Percentiles rank a stretch among this genome's conserved stretches.
phyloP scores from a whole-genome alignment of 2,888 invertebrate species.

The Leucoma salicis region DNA sequence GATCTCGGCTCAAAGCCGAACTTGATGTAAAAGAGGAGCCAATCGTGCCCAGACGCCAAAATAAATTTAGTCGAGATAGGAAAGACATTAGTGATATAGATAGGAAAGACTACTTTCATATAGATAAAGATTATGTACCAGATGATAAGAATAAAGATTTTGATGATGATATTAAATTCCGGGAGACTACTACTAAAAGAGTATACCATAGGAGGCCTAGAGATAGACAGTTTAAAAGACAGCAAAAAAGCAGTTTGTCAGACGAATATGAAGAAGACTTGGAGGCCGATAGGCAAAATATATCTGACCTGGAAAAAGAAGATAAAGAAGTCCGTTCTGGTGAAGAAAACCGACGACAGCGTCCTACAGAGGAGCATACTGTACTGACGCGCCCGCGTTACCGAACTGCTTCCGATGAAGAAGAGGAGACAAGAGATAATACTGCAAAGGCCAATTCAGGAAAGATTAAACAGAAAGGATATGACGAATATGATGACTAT shows the following conservation, averaged over 20 bases:
- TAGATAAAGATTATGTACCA: slow-evolving; percentile 36
- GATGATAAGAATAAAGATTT: slow-evolving; percentile 35
- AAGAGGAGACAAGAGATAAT: slow-evolving; percentile 12
- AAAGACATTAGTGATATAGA: slow-evolving; percentile 37
- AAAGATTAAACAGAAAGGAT: slow-evolving; percentile 16
- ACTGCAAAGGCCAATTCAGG: background rate
- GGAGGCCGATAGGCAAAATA: slow-evolving; percentile 10
- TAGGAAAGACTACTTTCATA: slow-evolving; percentile 30
- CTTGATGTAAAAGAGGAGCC: slow-evolving; percentile 24
- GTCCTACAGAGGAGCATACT: background rate
- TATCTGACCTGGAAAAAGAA: background rate
- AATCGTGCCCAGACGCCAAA: slow-evolving; percentile 16
- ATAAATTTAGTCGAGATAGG: slow-evolving; percentile 29
- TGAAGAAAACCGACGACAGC: background rate
- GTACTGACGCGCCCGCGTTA: background rate
- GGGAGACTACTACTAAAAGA: slow-evolving; percentile 39
- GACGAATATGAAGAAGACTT: slow-evolving; percentile 24
- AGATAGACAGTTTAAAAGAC: slow-evolving; percentile 38
- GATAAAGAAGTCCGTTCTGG: slow-evolving; percentile 1
- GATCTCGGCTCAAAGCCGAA: slow-evolving; percentile 35
- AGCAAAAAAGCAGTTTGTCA: slow-evolving; percentile 12
- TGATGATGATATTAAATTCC: slow-evolving; percentile 33
- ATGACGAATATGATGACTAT: slow-evolving; percentile 55
- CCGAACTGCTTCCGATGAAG: slow-evolving; percentile 3
- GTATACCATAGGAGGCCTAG: slow-evolving; percentile 49